Conservation (phyloP, 2,888 invertebrate species). For the Pachydiplax longipennis region DNA sequence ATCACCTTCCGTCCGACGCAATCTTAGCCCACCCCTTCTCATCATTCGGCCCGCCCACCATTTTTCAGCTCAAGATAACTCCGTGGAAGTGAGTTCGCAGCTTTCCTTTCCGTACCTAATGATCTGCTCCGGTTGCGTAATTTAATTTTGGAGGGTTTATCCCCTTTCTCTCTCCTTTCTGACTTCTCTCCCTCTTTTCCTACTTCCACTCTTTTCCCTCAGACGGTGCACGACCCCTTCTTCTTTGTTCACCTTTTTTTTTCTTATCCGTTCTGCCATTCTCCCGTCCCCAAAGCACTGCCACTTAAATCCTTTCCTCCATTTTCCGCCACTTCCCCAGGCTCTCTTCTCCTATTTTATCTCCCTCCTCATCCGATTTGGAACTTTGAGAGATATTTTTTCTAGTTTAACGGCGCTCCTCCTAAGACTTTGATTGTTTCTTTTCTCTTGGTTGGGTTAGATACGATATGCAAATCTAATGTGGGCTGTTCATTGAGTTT, state of each 20-base stretch:
- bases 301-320: not conserved
- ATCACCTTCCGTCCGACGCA: not conserved
- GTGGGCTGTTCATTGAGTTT: too few relatives aligned
- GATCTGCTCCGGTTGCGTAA: slow-evolving; percentile 32
- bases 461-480: too few relatives aligned
- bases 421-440: too few relatives aligned
- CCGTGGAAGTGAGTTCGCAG: not conserved
- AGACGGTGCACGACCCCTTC: too few relatives aligned
- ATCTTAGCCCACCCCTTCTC: not conserved
- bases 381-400: too few relatives aligned
- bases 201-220: not conserved
- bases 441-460: too few relatives aligned
- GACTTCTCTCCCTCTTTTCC: not conserved
- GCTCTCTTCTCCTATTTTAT: not conserved
- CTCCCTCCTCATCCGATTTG: not conserved
- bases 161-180: not conserved
- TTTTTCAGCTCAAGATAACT: not conserved
- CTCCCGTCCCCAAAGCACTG: not conserved
- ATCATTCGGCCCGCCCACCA: not conserved
- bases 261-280: not conserved
- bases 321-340: not conserved
- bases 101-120: slow-evolving; percentile 5
- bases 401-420: too few relatives aligned
- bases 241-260: not conserved
- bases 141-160: slow-evolving; percentile 26